Percentiles rank a stretch among this genome's conserved stretches.
Evolutionary conservation across 2,888 invertebrate species (phyloP).

Genomic region (Orthosia incerta): DNA sequence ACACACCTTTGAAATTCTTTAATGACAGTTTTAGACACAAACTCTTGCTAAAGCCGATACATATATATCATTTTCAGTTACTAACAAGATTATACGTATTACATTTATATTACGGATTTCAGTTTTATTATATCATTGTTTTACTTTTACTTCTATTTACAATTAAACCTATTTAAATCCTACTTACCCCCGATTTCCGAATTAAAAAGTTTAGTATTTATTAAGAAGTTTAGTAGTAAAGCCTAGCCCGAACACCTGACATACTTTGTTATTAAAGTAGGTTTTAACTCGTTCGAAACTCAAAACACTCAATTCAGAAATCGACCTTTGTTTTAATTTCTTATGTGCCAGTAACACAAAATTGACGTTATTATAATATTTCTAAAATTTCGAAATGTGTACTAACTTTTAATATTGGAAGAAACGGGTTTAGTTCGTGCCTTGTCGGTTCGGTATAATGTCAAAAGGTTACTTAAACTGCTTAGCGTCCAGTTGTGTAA

Average conservation of each 20-base stretch:
- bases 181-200: no score
- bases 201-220: no score
- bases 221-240: no score
- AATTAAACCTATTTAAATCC: background rate
- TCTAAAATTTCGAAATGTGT: conserved; percentile 37
- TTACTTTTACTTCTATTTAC: background rate
- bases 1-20: conserved; percentile 53
- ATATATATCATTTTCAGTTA: background rate
- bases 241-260: no score
- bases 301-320: no score
- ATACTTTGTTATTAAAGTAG: no score
- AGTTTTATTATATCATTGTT: no score
- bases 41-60: conserved; percentile 1
- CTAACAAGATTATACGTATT: background rate
- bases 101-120: no score
- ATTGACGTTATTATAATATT: conserved; percentile 19
- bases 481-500: conserved; percentile 52
- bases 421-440: conserved; percentile 56
- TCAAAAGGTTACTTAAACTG: conserved; percentile 64
- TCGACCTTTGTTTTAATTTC: no score
- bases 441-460: conserved; percentile 51
- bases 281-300: no score
- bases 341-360: background rate
- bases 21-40: conserved; percentile 4
- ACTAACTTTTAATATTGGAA: conserved; percentile 42